phyloP scores from a whole-genome alignment of 2,888 invertebrate genomes.

The Dastarcus helophoroides region DNA sequence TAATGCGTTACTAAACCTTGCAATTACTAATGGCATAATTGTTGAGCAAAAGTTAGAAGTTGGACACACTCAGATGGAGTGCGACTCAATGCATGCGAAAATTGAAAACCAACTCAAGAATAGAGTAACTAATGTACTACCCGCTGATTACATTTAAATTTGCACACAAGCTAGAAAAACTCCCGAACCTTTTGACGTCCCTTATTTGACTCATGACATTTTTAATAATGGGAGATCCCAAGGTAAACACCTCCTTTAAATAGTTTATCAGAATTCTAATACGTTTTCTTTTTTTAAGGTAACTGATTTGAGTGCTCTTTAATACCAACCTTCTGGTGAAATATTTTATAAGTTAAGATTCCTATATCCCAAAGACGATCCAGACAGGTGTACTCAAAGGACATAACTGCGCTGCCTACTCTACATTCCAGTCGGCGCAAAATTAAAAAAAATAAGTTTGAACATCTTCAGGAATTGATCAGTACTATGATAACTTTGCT shows the following conservation, averaged over 20 bases:
- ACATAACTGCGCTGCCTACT: background rate
- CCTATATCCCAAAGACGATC: background rate
- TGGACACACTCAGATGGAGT: slow-evolving; percentile 1
- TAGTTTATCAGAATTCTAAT: background rate
- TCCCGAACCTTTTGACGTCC: background rate
- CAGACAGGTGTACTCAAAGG: background rate
- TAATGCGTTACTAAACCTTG: slow-evolving; percentile 1
- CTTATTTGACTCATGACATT: background rate
- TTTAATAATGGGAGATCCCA: background rate
- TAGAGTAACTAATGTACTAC: background rate
- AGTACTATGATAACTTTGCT: too few relatives aligned
- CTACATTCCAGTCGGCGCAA: background rate
- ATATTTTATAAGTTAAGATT: background rate
- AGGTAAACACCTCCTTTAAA: background rate
- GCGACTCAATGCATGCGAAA: background rate
- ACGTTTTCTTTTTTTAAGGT: background rate
- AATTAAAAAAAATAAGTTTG: background rate
- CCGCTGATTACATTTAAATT: background rate
- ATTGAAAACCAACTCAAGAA: background rate
- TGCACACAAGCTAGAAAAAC: background rate
- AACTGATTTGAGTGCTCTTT: background rate
- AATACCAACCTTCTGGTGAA: background rate
- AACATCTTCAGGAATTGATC: background rate
- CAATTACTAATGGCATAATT: background rate
- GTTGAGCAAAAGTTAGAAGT: slow-evolving; percentile 1